Conservation (phyloP, 2,797 vertebrate genomes). For the Sebastes kiyomatsui region DNA sequence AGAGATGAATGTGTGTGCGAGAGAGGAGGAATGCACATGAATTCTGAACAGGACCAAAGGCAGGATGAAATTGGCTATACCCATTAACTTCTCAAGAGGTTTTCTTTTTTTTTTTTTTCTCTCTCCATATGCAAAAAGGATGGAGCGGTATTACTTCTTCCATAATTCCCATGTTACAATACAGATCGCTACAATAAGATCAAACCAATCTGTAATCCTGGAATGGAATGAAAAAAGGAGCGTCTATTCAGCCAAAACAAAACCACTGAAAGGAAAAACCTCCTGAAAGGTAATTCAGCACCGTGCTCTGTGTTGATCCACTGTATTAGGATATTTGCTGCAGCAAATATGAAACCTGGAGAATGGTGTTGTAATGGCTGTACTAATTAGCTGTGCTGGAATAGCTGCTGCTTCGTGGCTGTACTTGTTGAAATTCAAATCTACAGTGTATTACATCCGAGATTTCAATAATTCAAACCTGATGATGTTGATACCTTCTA, state of each 20-base stretch:
- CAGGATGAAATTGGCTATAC: conserved; percentile 70
- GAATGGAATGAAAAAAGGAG: conserved; percentile 45
- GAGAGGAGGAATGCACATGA: conserved; percentile 60
- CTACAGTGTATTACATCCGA: not conserved
- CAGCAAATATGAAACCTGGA: conserved; percentile 58
- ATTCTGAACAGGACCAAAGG: conserved; percentile 67
- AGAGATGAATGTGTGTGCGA: conserved; percentile 62
- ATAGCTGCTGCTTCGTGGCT: not conserved
- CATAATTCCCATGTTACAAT: conserved; percentile 66
- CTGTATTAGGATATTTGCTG: conserved; percentile 51
- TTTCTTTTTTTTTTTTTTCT: conserved; percentile 29
- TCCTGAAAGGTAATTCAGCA: conserved; percentile 39
- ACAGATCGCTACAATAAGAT: conserved; percentile 62
- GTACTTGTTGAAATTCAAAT: conserved; percentile 19
- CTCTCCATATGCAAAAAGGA: conserved; percentile 64
- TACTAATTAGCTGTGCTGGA: conserved; percentile 39
- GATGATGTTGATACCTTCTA: not conserved
- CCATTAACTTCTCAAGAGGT: conserved; percentile 66
- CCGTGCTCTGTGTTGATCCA: conserved; percentile 31
- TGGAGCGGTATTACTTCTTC: conserved; percentile 51
- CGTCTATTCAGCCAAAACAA: conserved; percentile 56
- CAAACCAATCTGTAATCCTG: conserved; percentile 66
- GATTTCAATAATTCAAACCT: not conserved
- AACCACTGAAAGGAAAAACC: conserved; percentile 29
- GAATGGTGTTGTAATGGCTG: conserved; percentile 35